A percentile compares a stretch with the other conserved stretches of the same genome.
phyloP scores from a whole-genome alignment of 2,797 vertebrate species.

The Cynopterus sphinx region DNA sequence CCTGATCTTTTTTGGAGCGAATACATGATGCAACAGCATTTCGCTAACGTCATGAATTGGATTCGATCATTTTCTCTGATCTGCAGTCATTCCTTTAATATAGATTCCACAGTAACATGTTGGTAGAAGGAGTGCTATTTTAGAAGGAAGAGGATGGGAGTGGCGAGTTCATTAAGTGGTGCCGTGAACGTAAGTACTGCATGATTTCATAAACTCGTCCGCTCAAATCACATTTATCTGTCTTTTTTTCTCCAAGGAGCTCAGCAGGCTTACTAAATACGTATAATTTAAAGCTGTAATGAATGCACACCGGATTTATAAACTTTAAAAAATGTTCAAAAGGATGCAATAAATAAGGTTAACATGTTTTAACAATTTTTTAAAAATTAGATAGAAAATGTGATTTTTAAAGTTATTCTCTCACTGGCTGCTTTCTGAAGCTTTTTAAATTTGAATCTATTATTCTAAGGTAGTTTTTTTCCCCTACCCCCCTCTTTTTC shows the following conservation, averaged over 20 bases:
- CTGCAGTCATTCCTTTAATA: neutral
- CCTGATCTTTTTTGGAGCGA: neutral
- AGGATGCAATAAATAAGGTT: neutral
- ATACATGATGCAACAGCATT: neutral
- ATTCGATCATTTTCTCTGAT: neutral
- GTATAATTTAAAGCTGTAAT: neutral
- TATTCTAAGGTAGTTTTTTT: neutral
- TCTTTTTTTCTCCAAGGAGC: neutral
- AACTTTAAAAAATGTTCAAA: neutral
- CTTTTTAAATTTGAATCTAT: neutral
- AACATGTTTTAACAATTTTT: neutral
- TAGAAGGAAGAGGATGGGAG: neutral
- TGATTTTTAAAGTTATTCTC: neutral
- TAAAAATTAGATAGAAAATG: neutral
- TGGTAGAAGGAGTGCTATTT: neutral
- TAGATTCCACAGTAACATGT: neutral
- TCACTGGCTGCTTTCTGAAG: neutral
- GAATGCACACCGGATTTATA: neutral
- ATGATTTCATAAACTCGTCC: neutral
- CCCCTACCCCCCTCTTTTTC: neutral
- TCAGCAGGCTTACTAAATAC: neutral
- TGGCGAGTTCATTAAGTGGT: neutral
- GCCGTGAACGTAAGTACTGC: neutral
- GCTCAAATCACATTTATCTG: neutral
- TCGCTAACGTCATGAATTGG: neutral